Evolutionary conservation across 2,888 invertebrate species (phyloP).

Genomic region (Labia minor): DNA sequence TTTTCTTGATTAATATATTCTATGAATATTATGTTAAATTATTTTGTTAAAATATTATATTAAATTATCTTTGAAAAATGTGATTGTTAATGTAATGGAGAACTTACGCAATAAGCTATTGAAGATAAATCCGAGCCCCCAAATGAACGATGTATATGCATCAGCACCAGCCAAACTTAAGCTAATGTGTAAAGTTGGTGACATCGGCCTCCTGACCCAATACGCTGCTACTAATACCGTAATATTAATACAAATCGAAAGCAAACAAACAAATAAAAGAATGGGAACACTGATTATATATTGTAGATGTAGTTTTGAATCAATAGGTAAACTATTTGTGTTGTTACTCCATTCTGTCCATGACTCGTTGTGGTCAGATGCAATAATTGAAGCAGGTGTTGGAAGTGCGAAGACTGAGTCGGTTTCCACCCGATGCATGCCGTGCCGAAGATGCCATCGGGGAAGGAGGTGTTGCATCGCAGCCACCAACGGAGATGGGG

Average conservation of each 20-base stretch:
- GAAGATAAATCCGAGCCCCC: conserved; percentile 43
- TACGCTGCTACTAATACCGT: conserved; percentile 43
- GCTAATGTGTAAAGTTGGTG: conserved; percentile 48
- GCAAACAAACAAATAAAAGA: conserved; percentile 40
- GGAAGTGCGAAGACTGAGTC: background rate
- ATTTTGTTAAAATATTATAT: too few species aligned
- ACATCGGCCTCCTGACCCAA: conserved; percentile 46
- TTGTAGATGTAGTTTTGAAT: conserved; percentile 19
- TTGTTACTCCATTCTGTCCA: background rate
- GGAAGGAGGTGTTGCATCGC: background rate
- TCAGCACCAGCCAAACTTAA: conserved; percentile 49
- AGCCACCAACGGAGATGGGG: background rate
- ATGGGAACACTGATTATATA: conserved; percentile 32
- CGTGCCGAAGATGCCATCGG: background rate
- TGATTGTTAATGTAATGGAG: too few species aligned
- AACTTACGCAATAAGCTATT: conserved; percentile 42
- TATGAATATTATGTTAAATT: too few species aligned
- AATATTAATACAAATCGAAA: conserved; percentile 44
- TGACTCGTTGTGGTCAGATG: conserved; percentile 17
- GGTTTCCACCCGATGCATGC: background rate
- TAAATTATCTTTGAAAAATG: too few species aligned
- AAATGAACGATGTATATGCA: conserved; percentile 42
- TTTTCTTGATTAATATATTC: too few species aligned
- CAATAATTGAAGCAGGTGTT: background rate
- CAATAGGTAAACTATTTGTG: background rate